A percentile compares a stretch with the other conserved stretches of the same genome.
These are phyloP conservation scores for Delphinapterus leucas DNA, from an alignment of 2,113 vertebrate species.

Conservation along the genomic window DNA sequence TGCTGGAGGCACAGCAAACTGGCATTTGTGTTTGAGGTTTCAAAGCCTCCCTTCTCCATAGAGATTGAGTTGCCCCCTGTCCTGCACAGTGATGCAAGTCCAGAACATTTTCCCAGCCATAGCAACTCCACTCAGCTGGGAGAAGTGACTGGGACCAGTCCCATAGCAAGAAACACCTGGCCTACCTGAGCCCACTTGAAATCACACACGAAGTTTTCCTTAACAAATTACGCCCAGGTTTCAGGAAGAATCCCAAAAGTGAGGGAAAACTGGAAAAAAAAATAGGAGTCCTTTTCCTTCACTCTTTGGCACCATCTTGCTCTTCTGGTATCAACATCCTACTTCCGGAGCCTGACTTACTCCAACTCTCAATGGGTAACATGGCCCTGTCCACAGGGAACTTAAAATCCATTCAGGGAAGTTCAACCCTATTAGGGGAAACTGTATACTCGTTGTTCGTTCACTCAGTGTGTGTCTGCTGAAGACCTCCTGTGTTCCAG, in stretches of 20 bases:
- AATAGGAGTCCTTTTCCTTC: not conserved
- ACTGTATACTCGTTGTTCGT: not conserved
- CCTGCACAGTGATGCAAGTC: not conserved
- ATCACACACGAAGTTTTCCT: not conserved
- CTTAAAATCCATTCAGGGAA: not conserved
- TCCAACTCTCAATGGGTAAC: not conserved
- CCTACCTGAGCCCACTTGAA: not conserved
- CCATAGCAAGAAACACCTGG: constrained; percentile 9
- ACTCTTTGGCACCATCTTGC: not conserved
- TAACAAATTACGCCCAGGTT: not conserved
- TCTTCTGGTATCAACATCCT: not conserved
- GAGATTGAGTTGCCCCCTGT: not conserved
- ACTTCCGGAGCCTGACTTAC: not conserved
- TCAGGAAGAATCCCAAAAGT: not conserved
- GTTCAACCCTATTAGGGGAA: not conserved
- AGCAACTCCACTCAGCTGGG: not conserved
- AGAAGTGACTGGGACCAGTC: not conserved
- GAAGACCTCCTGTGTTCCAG: not conserved
- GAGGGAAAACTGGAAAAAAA: not conserved
- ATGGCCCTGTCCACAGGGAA: not conserved
- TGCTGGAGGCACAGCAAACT: not conserved
- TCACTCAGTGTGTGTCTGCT: not conserved
- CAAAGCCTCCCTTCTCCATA: not conserved
- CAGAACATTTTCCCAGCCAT: not conserved
- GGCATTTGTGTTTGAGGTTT: not conserved